phyloP scores from a whole-genome alignment of 2,113 vertebrate genomes.

The Barbus barbus region DNA sequence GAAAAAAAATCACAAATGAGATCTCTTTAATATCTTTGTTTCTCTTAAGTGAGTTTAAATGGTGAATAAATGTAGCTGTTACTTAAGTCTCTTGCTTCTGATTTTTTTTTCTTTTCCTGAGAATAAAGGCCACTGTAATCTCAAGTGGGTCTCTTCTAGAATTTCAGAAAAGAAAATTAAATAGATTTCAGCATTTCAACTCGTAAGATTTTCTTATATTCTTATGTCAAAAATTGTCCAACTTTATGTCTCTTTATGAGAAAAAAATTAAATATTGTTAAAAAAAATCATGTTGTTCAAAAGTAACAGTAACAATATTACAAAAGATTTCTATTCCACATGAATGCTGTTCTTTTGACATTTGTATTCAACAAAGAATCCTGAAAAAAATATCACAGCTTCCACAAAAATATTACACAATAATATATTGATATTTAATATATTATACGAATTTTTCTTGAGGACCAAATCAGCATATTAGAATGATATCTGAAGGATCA shows the following conservation, averaged over 20 bases:
- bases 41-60: not conserved
- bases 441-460: not conserved
- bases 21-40: not conserved
- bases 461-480: conserved; percentile 3
- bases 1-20: not conserved
- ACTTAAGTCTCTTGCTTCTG: not conserved
- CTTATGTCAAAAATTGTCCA: not conserved
- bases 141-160: not conserved
- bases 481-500: not conserved
- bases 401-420: not conserved
- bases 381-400: not conserved
- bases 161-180: not conserved
- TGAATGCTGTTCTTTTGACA: not conserved
- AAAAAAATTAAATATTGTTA: not conserved
- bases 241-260: not conserved
- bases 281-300: not conserved
- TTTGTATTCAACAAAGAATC: not conserved
- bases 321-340: too few species aligned
- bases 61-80: not conserved
- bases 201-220: not conserved
- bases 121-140: not conserved
- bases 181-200: not conserved
- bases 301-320: not conserved
- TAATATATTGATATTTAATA: not conserved
- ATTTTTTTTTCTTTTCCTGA: not conserved